Base-by-base conservation (phyloP, 2,797 vertebrate species). In the Centroberyx gerrardi region DNA sequence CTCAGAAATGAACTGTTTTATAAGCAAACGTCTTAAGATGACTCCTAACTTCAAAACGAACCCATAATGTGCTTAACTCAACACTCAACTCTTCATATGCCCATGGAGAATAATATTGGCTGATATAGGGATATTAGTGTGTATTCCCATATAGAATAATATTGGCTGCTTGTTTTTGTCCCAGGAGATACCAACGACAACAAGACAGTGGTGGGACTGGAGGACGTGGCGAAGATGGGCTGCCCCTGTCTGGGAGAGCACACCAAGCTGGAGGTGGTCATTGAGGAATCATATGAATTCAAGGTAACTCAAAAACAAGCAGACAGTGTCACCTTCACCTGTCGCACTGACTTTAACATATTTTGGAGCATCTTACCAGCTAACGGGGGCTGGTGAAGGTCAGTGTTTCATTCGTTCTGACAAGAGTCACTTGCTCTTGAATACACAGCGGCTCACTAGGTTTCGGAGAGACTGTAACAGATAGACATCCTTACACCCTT, bases 271-370 rank as follows among this genome's bases (percentile, higher is more conserved):
- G 96, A 97, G 78, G 95, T 97, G 65, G 92, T 97, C 63, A 97
- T 97, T 42, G 96, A 97, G 72, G 96, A 97, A 78, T 97, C 96
- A 0, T 97, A 97, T 17, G 96, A 97, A 74, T 97, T 97, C 82
- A 97, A 97, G 95, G 96, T 96, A 90, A 87, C 36, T 55, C 9
- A 54, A 36, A 29, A 77, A 17, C 6, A 38, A 38, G 7, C 4
- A 38, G 27, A 65, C 18, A 64, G 42, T 59, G 17, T 17, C 18
- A 40, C 9, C 4, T 63, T 27, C 36, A 58, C 3, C 36, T 22
- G 6, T 33, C 60, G 18, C 40, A 54, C 9, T 58, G 28, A 49
- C 27, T 22, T 42, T 18, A 8, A 36, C 8, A 10, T 17, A 33
- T 28, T 58, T 48, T 44, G n/a, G 29, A 63, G 44, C 13, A 9